Evolutionary conservation across 1,140 invertebrate species (phyloP), one percentile per base, ranked within the genome.

Genomic region (Drosophila ogumai): DNA sequence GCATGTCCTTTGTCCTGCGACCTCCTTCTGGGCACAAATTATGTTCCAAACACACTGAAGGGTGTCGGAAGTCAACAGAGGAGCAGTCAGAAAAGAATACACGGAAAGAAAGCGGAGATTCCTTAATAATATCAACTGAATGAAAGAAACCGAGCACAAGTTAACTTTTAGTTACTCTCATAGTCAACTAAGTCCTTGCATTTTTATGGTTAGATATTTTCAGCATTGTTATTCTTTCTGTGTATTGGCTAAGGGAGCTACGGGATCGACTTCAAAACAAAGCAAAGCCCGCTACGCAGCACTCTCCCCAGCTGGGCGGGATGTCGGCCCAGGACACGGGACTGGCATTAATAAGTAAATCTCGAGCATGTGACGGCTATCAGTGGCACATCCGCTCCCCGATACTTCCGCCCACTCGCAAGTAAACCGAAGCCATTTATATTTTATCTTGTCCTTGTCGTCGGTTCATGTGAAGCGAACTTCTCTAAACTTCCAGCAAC

Each of bases 331-430:
- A 49, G 64, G 57, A 79, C 79, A 76, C 80, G 58, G 69, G 67
- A 68, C 80, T 73, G 68, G 73, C 80, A 87, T 88, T 88, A 90
- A 88, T 88, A 88, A 88, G 85, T 88, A 88, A 88, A 88, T 88
- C 84, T 88, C 57, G 80, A 88, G 73, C 84, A 88, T 88, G 85
- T 88, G 84, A 88, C 80, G 84, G 85, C 84, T 88, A 88, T 88
- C 84, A 88, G 85, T 84, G 85, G 85, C 76, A 90, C 76, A 79
- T 84, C 81, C 81, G 75, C 66, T 57, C 50, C 64, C 50, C 71
- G 15, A 50, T 56, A 57, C 43, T 44, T 56, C 77, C 43, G 19
- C 65, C 49, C 66, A 72, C 46, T 63, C 40, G 46, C 63, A 69
- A 84, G 80, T 44, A 76, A 74, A 84, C 75, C 75, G 68, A 74